Conservation (phyloP, 2,888 invertebrate species). For the Lasioglossum figueresi region DNA sequence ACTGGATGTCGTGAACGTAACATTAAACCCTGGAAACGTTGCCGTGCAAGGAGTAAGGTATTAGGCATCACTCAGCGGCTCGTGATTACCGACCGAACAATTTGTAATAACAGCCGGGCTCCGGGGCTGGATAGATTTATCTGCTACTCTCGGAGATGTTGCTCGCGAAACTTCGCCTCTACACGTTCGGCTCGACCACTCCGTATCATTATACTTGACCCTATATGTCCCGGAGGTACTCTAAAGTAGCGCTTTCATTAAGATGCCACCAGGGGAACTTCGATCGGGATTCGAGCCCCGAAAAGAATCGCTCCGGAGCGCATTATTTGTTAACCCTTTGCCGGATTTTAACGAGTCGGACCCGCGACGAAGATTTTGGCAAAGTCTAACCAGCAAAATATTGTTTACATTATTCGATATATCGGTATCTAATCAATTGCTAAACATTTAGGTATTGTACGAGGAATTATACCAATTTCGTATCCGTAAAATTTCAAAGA, state of each 20-base stretch:
- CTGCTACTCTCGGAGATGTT: constrained; percentile 6
- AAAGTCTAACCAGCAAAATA: no score
- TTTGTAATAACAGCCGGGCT: constrained; percentile 41
- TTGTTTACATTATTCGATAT: no score
- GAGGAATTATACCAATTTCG: no score
- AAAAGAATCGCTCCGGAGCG: not conserved
- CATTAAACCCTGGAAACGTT: constrained; percentile 38
- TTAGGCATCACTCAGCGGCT: constrained; percentile 24
- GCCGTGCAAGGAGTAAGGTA: constrained; percentile 17
- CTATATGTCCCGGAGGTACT: not conserved
- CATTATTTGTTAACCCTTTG: no score
- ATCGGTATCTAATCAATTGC: no score
- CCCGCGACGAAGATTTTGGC: no score
- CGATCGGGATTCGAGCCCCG: not conserved
- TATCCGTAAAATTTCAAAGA: no score
- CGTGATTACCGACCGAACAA: constrained; percentile 35
- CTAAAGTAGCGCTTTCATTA: constrained; percentile 16
- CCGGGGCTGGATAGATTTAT: constrained; percentile 35
- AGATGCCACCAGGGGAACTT: not conserved
- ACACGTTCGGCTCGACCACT: not conserved
- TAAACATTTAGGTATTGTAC: no score
- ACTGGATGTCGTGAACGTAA: constrained; percentile 48
- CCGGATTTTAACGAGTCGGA: no score
- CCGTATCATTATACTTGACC: not conserved
- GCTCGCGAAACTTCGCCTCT: not conserved